Evolutionary conservation across 2,888 invertebrate species (phyloP).

Genomic region (Perizoma affinitatum): DNA sequence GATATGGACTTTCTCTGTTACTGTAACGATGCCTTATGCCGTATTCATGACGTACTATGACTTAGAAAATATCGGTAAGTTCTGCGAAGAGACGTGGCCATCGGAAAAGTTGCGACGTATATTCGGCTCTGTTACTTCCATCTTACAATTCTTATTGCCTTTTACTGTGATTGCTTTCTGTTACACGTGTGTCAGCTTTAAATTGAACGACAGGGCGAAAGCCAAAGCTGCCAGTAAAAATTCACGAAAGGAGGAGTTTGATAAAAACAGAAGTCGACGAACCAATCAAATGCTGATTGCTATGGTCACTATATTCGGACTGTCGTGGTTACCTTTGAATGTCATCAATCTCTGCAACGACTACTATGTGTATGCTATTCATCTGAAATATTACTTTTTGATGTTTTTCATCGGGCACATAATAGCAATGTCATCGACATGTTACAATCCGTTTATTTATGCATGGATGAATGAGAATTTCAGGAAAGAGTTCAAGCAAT

Average conservation of each 20-base stretch:
- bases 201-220: conserved; percentile 92
- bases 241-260: conserved; percentile 94
- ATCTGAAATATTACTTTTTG: conserved; percentile 93
- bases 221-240: conserved; percentile 93
- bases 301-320: conserved; percentile 97
- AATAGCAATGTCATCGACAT: conserved; percentile 97
- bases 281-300: conserved; percentile 99
- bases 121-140: conserved; percentile 94
- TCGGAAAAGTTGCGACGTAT: conserved; percentile 89
- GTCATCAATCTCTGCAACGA: conserved; percentile 94
- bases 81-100: conserved; percentile 96
- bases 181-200: conserved; percentile 95
- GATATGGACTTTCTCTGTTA: conserved; percentile 95
- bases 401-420: conserved; percentile 95
- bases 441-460: conserved; percentile 98
- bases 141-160: conserved; percentile 96
- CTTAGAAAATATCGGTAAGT: conserved; percentile 72
- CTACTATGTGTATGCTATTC: conserved; percentile 88
- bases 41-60: conserved; percentile 89
- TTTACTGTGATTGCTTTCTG: conserved; percentile 97
- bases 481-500: conserved; percentile 94
- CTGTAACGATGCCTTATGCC: conserved; percentile 96
- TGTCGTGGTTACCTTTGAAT: conserved; percentile 98
- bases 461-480: conserved; percentile 99
- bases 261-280: conserved; percentile 93